Conservation (phyloP, 92 coral and sea anemone genomes). For the Scolanthus callimorphus region DNA sequence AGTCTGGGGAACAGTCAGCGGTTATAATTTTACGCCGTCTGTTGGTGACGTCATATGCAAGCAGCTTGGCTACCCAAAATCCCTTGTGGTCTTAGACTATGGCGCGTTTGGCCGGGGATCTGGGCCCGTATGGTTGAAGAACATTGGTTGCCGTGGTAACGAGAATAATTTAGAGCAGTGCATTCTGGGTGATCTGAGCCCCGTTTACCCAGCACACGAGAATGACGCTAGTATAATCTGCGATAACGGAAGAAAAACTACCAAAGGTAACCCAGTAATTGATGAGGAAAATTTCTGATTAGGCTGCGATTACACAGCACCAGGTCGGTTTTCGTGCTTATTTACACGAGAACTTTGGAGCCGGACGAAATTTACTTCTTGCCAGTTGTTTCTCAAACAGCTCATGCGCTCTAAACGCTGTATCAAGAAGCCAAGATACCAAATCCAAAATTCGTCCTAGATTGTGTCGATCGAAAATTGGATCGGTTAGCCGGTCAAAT, state of each 20-base stretch:
- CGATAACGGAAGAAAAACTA: background rate
- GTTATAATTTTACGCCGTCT: conserved; percentile 8
- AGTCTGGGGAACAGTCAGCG: conserved; percentile 39
- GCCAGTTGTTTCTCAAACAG: no score
- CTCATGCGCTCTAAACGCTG: no score
- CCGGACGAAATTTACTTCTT: no score
- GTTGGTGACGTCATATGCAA: conserved; percentile 51
- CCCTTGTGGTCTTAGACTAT: conserved; percentile 17
- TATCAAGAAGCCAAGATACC: no score
- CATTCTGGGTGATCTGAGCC: conserved; percentile 13
- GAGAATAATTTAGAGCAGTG: conserved; percentile 31
- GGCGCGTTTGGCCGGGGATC: conserved; percentile 40
- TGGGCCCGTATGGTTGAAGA: conserved; percentile 37
- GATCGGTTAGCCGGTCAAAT: no score
- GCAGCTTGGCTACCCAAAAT: conserved; percentile 45
- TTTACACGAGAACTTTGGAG: no score
- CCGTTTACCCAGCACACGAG: conserved; percentile 29
- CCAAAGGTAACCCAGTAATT: no score
- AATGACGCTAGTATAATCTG: conserved; percentile 33
- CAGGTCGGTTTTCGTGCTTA: no score
- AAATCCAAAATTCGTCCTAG: no score
- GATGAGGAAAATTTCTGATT: no score
- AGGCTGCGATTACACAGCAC: no score
- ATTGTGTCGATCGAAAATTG: no score
- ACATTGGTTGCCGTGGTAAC: conserved; percentile 28